phyloP scores from a whole-genome alignment of 2,113 vertebrate genomes.

The Pampusana beccarii region DNA sequence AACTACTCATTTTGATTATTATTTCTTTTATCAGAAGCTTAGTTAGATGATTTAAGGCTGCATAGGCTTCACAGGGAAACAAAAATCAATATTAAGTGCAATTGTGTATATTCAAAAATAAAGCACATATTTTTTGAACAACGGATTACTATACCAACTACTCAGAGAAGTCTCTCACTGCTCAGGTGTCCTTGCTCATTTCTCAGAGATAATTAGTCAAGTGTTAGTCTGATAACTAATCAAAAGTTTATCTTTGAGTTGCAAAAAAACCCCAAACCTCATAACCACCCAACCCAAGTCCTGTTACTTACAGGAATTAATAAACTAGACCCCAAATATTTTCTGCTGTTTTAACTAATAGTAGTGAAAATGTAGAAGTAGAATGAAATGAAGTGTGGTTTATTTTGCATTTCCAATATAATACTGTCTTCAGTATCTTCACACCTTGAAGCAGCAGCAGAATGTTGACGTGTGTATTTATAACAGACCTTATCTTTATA shows the following conservation, averaged over 20 bases:
- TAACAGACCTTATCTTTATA: not conserved
- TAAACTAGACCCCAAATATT: not conserved
- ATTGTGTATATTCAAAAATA: not conserved
- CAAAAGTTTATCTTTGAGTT: not conserved
- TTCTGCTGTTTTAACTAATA: not conserved
- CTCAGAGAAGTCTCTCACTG: not conserved
- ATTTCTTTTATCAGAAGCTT: constrained; percentile 14
- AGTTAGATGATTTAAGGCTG: not conserved
- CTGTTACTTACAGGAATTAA: not conserved
- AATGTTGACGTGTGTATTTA: not conserved
- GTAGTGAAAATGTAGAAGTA: not conserved
- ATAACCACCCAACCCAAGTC: not conserved
- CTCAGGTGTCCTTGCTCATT: not conserved
- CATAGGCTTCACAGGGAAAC: not conserved
- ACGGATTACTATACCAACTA: not conserved
- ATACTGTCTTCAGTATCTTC: not conserved
- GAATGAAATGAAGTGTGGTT: not conserved
- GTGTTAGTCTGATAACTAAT: not conserved
- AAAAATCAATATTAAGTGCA: not conserved
- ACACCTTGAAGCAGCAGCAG: not conserved
- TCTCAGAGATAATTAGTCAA: not conserved
- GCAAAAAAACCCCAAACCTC: rapidly evolving
- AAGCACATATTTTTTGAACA: not conserved
- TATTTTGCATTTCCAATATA: not conserved
- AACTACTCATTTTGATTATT: constrained; percentile 2